Evolutionary conservation across 2,113 vertebrate species (phyloP).

Genomic region (Petromus typicus): DNA sequence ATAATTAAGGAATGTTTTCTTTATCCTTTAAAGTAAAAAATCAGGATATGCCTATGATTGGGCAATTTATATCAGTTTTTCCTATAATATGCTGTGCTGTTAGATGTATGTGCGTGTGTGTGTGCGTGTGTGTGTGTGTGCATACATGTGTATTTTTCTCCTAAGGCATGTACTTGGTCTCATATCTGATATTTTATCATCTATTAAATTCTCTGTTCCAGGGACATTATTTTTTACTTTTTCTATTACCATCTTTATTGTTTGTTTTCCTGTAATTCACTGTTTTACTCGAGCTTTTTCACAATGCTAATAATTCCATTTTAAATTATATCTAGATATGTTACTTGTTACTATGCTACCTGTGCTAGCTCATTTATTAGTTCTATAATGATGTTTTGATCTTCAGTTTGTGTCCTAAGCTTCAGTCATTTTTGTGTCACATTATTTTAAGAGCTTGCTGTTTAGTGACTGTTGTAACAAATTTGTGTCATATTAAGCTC

Average conservation of each 20-base stretch:
- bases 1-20: not conserved
- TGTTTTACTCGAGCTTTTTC: conserved; percentile 8
- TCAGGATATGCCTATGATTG: not conserved
- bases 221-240: not conserved
- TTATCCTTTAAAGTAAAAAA: conserved; percentile 42
- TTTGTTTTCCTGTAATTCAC: conserved; percentile 9
- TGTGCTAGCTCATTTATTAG: not conserved
- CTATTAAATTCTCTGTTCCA: not conserved
- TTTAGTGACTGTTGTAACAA: not conserved
- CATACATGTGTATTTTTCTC: not conserved
- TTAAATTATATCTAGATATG: conserved; percentile 12
- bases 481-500: not conserved
- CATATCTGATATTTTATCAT: not conserved
- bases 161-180: not conserved
- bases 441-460: conserved; percentile 13
- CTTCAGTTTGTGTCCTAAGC: not conserved
- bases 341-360: not conserved
- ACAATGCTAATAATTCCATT: not conserved
- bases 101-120: not conserved
- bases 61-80: not conserved
- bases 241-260: not conserved
- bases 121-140: not conserved
- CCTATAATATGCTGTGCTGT: not conserved
- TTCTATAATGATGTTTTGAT: conserved; percentile 27
- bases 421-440: not conserved